Base-by-base conservation (phyloP, 2,888 invertebrate species). In the Eumacrocentrus americanus region DNA sequence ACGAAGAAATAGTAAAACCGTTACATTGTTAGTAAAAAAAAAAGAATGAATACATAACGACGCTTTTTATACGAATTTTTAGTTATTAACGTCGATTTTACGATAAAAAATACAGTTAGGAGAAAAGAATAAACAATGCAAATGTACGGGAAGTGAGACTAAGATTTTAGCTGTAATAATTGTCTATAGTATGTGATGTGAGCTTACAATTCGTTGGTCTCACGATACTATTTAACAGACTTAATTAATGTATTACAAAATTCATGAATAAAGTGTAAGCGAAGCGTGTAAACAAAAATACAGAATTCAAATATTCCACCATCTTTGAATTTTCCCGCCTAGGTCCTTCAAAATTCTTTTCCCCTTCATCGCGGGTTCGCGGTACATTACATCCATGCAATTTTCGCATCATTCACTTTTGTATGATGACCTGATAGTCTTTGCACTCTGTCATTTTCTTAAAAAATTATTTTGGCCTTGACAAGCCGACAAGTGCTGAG, bases 31-130 rank as follows among this genome's bases (percentile, higher is more conserved):
- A 74, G 74, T 72, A 74, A 68, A 73, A 71, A 11, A 1, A 37
- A 38, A 50, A 12, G 14, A 12, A 42, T 12, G 7, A 20, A 23
- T 11, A 74, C 4, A 29, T 78, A 76, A 77, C 72, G 76, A 78
- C 74, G 79, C 80, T 80, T 80, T 80, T 80, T 80, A 80, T 80
- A 80, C 79, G 76, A 75, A 79, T 76, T 80, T 79, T 79, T 76
- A 75, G 79, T 80, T 77, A 66, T 78, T 74, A 76, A 78, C 70
- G 75, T 74, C 76, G 74, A 74, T 70, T 72, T 75, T 77, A 77
- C 69, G 71, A 69, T 35, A 37, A 60, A 20, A 47, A 58, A 63
- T 42, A 58, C 63, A 69, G 67, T 64, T 62, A 61, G 60, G 60
- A n/a, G 11, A 22, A 12, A 22, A 7, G n/a, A 20, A 2, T 42